phyloP scores from a whole-genome alignment of 2,797 vertebrate species.

The Poeciliopsis presidionis region DNA sequence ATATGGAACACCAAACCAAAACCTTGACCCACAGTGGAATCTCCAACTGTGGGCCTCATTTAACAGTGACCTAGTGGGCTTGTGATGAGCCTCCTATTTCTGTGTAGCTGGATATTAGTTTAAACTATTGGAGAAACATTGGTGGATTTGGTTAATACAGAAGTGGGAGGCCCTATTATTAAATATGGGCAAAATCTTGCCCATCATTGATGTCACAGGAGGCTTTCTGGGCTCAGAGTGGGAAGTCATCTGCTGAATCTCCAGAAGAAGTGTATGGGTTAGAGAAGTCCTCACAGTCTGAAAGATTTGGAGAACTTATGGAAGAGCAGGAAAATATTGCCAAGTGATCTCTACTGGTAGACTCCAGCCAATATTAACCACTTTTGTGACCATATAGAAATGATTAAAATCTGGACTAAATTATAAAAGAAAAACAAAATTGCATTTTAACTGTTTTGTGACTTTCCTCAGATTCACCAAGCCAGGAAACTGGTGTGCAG shows the following conservation, averaged over 20 bases:
- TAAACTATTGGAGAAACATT: neutral
- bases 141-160: neutral
- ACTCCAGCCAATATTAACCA: neutral
- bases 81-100: neutral
- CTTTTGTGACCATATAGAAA: neutral
- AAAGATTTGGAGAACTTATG: neutral
- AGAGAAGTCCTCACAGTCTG: neutral
- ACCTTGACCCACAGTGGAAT: neutral
- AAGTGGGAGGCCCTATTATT: neutral
- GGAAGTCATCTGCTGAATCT: neutral
- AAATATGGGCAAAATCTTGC: neutral
- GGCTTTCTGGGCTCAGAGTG: neutral
- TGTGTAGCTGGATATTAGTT: neutral
- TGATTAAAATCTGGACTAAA: neutral
- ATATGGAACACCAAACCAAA: neutral
- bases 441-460: neutral
- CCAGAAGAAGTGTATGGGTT: neutral
- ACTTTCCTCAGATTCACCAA: conserved; percentile 89
- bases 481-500: conserved; percentile 96
- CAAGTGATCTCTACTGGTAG: neutral
- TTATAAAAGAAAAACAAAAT: neutral
- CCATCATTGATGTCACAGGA: neutral
- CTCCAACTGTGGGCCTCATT: neutral
- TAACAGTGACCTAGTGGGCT: neutral
- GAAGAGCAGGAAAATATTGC: neutral